These are phyloP conservation scores for Bergia puertoricense DNA, from an alignment of 92 coral and sea anemone genomes.

Conservation along the genomic window DNA sequence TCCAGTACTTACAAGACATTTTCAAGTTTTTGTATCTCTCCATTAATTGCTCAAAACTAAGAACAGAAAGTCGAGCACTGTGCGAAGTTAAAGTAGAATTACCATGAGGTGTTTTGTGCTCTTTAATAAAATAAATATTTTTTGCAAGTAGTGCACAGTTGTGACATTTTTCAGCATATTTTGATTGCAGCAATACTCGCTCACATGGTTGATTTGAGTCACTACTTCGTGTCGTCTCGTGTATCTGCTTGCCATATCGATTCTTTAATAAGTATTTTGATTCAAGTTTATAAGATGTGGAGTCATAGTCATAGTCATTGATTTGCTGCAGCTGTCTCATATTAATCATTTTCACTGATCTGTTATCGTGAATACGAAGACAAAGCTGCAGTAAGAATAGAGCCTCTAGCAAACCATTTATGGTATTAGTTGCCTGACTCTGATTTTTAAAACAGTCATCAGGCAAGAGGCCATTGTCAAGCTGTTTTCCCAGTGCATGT, in stretches of 20 bases:
- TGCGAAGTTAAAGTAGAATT: too few relatives aligned
- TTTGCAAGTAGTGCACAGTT: not conserved
- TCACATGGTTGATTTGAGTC: not conserved
- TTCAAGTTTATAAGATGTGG: not conserved
- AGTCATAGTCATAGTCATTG: not conserved
- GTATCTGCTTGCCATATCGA: not conserved
- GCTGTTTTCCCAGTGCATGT: too few relatives aligned
- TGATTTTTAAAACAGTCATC: too few relatives aligned
- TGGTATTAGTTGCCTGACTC: not conserved
- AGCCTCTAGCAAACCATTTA: not conserved
- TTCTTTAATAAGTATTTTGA: not conserved
- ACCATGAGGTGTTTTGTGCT: not conserved
- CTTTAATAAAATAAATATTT: not conserved
- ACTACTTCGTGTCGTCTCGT: not conserved
- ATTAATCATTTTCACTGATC: not conserved
- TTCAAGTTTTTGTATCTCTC: constrained; percentile 27
- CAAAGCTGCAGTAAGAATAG: constrained; percentile 30
- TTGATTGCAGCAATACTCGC: not conserved
- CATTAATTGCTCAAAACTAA: constrained; percentile 10
- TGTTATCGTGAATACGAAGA: constrained; percentile 25
- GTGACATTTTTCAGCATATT: not conserved
- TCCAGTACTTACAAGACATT: constrained; percentile 3
- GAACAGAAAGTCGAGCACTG: not conserved
- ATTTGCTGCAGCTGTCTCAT: not conserved
- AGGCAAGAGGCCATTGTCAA: too few relatives aligned